These are phyloP conservation scores for Chascanopsetta lugubris DNA, from an alignment of 2,113 vertebrate species.

Conservation along the genomic window DNA sequence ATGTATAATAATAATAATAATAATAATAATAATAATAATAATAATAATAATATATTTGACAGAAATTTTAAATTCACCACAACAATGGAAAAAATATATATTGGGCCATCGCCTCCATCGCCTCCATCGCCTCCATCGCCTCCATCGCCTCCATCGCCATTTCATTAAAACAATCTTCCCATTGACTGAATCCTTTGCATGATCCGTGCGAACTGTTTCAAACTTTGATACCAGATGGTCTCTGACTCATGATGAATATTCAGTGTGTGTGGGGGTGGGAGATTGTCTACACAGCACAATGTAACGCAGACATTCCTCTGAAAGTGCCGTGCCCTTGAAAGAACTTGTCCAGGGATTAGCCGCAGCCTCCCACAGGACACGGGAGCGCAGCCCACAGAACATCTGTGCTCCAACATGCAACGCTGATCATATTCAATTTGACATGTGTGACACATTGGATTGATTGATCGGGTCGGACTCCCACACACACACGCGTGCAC, in stretches of 20 bases:
- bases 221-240: constrained; percentile 2
- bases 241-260: constrained; percentile 14
- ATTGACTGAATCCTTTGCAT: not conserved
- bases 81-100: too few relatives aligned
- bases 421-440: constrained; percentile 43
- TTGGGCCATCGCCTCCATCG: too few relatives aligned
- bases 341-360: constrained; percentile 28
- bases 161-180: not conserved
- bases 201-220: not conserved
- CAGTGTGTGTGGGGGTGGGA: not conserved
- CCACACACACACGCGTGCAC: too few relatives aligned
- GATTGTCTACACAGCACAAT: not conserved
- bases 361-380: constrained; percentile 16
- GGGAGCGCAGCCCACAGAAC: constrained; percentile 25
- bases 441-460: constrained; percentile 27
- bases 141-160: too few relatives aligned
- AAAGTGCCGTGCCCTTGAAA: constrained; percentile 27
- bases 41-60: too few relatives aligned
- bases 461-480: not conserved
- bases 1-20: too few relatives aligned
- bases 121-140: too few relatives aligned
- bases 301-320: constrained; percentile 12
- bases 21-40: too few relatives aligned
- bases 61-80: too few relatives aligned
- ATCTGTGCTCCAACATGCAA: constrained; percentile 7